A percentile compares a stretch with the other conserved stretches of the same genome.
Evolutionary conservation across 2,797 vertebrate species (phyloP).

Genomic region (Cetoscarus ocellatus): DNA sequence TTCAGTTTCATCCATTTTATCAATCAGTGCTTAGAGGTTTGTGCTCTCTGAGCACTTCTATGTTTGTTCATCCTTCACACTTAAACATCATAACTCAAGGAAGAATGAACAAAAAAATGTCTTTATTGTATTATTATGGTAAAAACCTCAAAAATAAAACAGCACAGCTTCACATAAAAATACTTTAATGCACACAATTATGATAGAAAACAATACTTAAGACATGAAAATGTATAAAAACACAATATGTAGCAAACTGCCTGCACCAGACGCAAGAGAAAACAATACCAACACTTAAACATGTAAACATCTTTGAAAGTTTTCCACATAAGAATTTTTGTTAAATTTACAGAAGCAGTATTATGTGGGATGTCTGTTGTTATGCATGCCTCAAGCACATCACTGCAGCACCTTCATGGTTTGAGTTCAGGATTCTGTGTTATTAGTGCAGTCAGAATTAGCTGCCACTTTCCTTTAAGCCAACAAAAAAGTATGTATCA

Average conservation of each 20-base stretch:
- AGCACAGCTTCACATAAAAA: slow-evolving; percentile 7
- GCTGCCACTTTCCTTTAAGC: slow-evolving; percentile 52
- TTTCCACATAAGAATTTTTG: slow-evolving; percentile 18
- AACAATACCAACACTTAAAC: slow-evolving; percentile 66
- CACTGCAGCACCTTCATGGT: slow-evolving; percentile 28
- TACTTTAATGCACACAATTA: slow-evolving; percentile 40
- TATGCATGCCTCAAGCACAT: slow-evolving; percentile 24
- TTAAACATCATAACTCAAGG: not conserved
- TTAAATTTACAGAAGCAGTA: slow-evolving; percentile 39
- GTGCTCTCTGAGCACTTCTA: no score
- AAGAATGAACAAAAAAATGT: slow-evolving; percentile 20
- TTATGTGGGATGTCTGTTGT: slow-evolving; percentile 23
- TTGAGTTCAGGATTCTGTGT: slow-evolving; percentile 20
- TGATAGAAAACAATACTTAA: slow-evolving; percentile 41
- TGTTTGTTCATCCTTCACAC: not conserved
- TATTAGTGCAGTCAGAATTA: slow-evolving; percentile 42
- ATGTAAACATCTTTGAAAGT: slow-evolving; percentile 65
- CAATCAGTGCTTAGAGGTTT: no score
- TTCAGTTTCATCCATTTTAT: no score
- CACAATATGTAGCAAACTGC: slow-evolving; percentile 33
- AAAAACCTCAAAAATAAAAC: slow-evolving; percentile 17
- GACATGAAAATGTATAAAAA: slow-evolving; percentile 56
- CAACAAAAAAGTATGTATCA: slow-evolving; percentile 48
- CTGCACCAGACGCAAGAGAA: slow-evolving; percentile 53
- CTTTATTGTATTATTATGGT: slow-evolving; percentile 55